Evolutionary conservation across 2,888 invertebrate genomes (phyloP).

Genomic region (Lasioglossum oenotherae): DNA sequence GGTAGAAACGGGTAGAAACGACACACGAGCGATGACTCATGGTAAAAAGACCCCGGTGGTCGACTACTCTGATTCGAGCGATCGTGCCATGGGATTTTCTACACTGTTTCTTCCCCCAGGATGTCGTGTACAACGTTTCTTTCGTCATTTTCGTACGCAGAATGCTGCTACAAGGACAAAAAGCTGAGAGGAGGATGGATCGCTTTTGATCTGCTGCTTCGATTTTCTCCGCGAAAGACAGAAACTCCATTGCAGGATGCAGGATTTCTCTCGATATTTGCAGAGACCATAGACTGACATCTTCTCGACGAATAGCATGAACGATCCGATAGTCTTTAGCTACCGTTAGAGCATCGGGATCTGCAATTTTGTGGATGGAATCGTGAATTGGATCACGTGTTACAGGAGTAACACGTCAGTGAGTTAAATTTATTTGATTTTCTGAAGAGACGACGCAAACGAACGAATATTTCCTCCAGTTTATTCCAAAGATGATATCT

Average conservation of each 20-base stretch:
- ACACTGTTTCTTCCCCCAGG: slow-evolving; percentile 44
- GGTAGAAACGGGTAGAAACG: slow-evolving; percentile 47
- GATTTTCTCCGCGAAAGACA: not conserved
- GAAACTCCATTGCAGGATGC: not conserved
- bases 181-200: slow-evolving; percentile 32
- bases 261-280: slow-evolving; percentile 17
- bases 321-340: not conserved
- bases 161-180: slow-evolving; percentile 32
- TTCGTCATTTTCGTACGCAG: slow-evolving; percentile 42
- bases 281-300: not conserved
- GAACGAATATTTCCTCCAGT: not conserved
- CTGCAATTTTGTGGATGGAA: slow-evolving; percentile 4
- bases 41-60: slow-evolving; percentile 59
- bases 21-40: slow-evolving; percentile 62
- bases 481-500: not conserved
- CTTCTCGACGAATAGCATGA: slow-evolving; percentile 4
- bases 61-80: slow-evolving; percentile 56
- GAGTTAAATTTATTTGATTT: too few species aligned
- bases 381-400: not conserved
- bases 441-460: not conserved
- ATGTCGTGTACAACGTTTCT: slow-evolving; percentile 39
- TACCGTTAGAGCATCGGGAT: slow-evolving; percentile 46
- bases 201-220: slow-evolving; percentile 34
- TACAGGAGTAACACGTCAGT: too few species aligned
- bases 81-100: slow-evolving; percentile 54